Evolutionary conservation across 2,113 vertebrate species (phyloP).

Genomic region (Montifringilla adamsi): DNA sequence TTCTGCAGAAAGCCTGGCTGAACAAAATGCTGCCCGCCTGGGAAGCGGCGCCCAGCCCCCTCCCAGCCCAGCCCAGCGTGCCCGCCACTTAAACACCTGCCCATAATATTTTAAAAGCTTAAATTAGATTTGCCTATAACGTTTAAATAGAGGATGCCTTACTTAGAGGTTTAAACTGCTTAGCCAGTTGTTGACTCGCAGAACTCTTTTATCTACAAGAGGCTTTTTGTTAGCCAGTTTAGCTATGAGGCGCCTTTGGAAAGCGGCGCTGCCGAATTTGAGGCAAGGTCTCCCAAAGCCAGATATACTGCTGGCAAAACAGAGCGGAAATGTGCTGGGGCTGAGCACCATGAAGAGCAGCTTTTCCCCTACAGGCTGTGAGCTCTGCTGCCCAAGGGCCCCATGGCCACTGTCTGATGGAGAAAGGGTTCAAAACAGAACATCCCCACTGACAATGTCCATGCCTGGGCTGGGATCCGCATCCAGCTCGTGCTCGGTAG

Average conservation of each 20-base stretch:
- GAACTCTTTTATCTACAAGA: constrained; percentile 73
- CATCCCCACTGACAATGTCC: accelerated
- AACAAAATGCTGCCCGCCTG: constrained; percentile 76
- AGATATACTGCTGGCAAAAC: background rate
- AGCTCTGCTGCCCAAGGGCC: background rate
- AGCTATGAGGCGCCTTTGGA: constrained; percentile 49
- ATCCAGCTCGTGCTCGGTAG: accelerated
- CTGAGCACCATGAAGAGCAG: accelerated
- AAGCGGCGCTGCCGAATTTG: background rate
- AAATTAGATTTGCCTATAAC: constrained; percentile 77
- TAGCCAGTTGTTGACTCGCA: constrained; percentile 77
- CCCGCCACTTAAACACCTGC: constrained; percentile 80
- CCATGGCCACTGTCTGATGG: background rate
- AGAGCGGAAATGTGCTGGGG: background rate
- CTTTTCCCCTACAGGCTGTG: accelerated
- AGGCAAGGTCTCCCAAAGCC: background rate
- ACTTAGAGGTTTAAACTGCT: constrained; percentile 76
- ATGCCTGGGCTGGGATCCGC: accelerated
- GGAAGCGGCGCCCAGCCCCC: constrained; percentile 66
- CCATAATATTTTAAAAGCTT: constrained; percentile 78
- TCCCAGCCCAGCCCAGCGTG: constrained; percentile 33
- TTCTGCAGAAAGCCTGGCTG: constrained; percentile 74
- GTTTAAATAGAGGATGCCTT: constrained; percentile 77
- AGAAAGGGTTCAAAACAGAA: background rate
- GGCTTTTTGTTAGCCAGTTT: constrained; percentile 71